Percentiles rank a stretch among this genome's conserved stretches.
Conservation (phyloP, 2,113 vertebrate genomes). For the Vombatus ursinus region DNA sequence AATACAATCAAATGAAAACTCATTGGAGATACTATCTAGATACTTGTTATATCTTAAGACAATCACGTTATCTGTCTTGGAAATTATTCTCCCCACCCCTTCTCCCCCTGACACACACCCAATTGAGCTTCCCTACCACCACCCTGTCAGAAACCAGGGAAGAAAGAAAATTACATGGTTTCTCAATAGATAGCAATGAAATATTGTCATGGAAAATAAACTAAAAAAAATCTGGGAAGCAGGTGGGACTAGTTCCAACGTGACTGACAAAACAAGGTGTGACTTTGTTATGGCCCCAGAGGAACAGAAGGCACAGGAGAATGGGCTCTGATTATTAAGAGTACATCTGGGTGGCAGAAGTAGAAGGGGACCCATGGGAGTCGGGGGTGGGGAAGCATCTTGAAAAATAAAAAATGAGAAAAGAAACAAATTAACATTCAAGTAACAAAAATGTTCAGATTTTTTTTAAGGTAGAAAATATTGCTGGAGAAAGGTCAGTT, state of each 20-base stretch:
- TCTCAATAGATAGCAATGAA: not conserved
- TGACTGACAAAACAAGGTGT: not conserved
- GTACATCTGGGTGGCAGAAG: not conserved
- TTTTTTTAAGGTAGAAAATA: not conserved
- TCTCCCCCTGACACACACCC: not conserved
- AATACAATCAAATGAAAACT: not conserved
- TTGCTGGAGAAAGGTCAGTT: not conserved
- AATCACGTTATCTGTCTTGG: not conserved
- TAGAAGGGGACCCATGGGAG: too few relatives aligned
- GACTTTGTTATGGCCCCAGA: slow-evolving; percentile 3
- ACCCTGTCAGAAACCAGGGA: not conserved
- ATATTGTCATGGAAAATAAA: not conserved
- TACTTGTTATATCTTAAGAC: not conserved
- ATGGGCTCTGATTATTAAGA: slow-evolving; percentile 3
- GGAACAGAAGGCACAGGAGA: not conserved
- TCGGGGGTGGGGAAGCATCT: not conserved
- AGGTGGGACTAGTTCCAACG: not conserved
- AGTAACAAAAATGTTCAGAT: slow-evolving; percentile 8
- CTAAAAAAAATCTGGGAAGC: not conserved
- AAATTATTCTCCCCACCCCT: not conserved
- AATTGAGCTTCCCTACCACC: not conserved
- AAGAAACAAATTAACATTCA: slow-evolving; percentile 18
- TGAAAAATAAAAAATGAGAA: not conserved
- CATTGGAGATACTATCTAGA: not conserved
- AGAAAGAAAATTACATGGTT: slow-evolving; percentile 36